Conservation (phyloP, 2,888 invertebrate species). For the Dyspetes luteomarginatus region DNA sequence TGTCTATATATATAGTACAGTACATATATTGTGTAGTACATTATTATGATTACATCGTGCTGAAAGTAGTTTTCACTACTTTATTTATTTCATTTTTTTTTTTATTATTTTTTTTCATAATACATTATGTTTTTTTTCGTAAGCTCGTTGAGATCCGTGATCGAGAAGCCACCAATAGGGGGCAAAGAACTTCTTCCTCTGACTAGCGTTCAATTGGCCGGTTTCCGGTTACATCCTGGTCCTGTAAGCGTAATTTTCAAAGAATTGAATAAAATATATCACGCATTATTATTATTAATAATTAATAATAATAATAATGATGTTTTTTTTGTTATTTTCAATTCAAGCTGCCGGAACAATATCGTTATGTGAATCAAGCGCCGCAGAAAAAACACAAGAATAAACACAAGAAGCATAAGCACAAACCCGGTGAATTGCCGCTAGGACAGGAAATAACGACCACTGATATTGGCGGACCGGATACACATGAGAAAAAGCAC, state of each 20-base stretch:
- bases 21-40: no score
- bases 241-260: slow-evolving; percentile 85
- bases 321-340: no score
- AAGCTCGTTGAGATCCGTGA: slow-evolving; percentile 96
- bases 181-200: slow-evolving; percentile 95
- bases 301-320: background rate
- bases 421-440: slow-evolving; percentile 93
- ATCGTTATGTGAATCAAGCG: slow-evolving; percentile 95
- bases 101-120: slow-evolving; percentile 10
- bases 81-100: slow-evolving; percentile 23
- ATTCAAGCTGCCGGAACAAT: slow-evolving; percentile 94
- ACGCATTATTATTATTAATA: slow-evolving; percentile 49
- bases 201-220: slow-evolving; percentile 94
- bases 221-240: slow-evolving; percentile 97
- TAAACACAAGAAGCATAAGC: slow-evolving; percentile 97
- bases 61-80: no score
- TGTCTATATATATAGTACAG: no score
- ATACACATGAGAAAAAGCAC: slow-evolving; percentile 97
- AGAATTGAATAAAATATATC: background rate
- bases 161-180: slow-evolving; percentile 97
- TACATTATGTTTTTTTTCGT: slow-evolving; percentile 75
- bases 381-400: slow-evolving; percentile 97
- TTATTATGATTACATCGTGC: no score
- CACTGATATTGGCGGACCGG: slow-evolving; percentile 87
- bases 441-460: slow-evolving; percentile 90